Conservation (phyloP, 2,113 vertebrate genomes). For the Heloderma charlesbogerti region DNA sequence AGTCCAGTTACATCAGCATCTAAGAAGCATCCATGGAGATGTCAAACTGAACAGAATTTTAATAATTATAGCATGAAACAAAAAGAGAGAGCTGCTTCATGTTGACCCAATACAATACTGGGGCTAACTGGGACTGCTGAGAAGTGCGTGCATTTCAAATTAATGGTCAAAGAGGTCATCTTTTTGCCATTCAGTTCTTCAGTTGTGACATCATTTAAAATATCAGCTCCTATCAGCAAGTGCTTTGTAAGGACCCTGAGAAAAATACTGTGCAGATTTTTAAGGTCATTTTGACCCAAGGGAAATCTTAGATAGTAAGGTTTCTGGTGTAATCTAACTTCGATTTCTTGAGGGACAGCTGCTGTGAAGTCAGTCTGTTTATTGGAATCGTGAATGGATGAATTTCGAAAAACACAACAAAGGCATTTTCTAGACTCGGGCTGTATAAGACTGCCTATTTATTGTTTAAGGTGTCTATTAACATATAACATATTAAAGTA, state of each 20-base stretch:
- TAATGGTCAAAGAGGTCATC: not conserved
- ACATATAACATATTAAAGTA: not conserved
- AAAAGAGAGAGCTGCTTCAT: not conserved
- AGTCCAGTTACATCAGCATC: not conserved
- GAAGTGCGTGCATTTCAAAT: not conserved
- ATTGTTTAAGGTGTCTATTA: not conserved
- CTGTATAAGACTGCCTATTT: not conserved
- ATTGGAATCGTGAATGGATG: not conserved
- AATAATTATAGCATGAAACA: not conserved
- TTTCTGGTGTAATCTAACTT: not conserved
- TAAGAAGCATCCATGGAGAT: not conserved
- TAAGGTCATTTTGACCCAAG: not conserved
- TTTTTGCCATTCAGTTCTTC: not conserved
- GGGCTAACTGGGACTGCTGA: not conserved
- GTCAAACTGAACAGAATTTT: not conserved
- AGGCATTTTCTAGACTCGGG: not conserved
- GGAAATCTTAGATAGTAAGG: not conserved
- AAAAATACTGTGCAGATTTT: not conserved
- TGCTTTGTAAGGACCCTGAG: not conserved
- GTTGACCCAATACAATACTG: not conserved
- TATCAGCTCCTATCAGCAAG: constrained; percentile 3
- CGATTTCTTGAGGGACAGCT: constrained; percentile 22
- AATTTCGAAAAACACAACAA: not conserved
- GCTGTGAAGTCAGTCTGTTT: constrained; percentile 3
- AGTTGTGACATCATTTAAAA: constrained; percentile 20